phyloP scores from a whole-genome alignment of 1,140 invertebrate genomes.

The Thalassaphorura encarpata region DNA sequence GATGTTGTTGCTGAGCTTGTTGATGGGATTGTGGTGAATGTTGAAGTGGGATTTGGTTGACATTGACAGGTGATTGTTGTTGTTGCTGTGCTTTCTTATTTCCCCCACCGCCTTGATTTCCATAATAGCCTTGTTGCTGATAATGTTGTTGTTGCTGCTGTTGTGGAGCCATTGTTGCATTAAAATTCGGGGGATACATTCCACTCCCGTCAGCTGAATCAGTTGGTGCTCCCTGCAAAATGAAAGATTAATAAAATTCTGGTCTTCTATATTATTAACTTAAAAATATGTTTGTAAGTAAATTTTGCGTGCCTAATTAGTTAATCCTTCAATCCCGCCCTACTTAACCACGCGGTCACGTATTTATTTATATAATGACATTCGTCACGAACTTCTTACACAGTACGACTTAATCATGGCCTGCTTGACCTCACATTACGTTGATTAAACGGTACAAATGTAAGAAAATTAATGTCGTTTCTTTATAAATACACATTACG shows the following conservation, averaged over 20 bases:
- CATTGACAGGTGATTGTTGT: conserved; percentile 29
- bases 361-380: too few relatives aligned
- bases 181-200: conserved; percentile 32
- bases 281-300: not conserved
- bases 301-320: not conserved
- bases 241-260: not conserved
- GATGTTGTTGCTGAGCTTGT: conserved; percentile 24
- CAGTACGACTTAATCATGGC: too few relatives aligned
- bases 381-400: too few relatives aligned
- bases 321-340: not conserved
- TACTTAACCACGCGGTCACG: too few relatives aligned
- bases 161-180: conserved; percentile 17
- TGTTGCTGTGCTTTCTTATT: conserved; percentile 40
- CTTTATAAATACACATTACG: too few relatives aligned
- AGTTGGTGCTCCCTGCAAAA: conserved; percentile 27
- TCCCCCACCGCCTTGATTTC: too few relatives aligned
- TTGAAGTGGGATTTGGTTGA: not conserved
- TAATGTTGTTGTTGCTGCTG: conserved; percentile 35
- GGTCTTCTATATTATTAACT: not conserved
- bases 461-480: too few relatives aligned
- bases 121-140: conserved; percentile 39
- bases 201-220: conserved; percentile 30
- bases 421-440: too few relatives aligned
- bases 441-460: too few relatives aligned
- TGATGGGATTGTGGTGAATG: not conserved